phyloP scores from a whole-genome alignment of 2,113 vertebrate species.

The Jacana jacana region DNA sequence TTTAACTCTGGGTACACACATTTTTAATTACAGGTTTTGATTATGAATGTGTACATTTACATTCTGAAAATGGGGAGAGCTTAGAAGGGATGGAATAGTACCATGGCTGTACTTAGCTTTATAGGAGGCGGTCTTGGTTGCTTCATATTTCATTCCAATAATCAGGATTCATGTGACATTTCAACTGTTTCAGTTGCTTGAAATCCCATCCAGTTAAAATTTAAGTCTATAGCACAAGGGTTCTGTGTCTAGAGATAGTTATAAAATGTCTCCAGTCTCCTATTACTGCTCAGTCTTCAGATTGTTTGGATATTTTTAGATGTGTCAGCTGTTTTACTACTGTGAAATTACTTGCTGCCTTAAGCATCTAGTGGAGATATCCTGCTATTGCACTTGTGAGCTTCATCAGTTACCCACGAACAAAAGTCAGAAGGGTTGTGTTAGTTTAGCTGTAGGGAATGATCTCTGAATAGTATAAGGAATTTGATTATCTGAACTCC shows the following conservation, averaged over 20 bases:
- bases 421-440: neutral
- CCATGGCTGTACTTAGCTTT: neutral
- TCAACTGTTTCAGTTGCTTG: conserved; percentile 25
- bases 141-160: neutral
- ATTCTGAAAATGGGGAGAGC: neutral
- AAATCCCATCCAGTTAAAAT: conserved; percentile 38
- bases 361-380: neutral
- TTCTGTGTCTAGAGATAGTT: conserved; percentile 44
- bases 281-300: neutral
- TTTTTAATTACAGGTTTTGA: neutral
- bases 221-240: neutral
- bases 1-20: neutral
- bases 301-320: conserved; percentile 33
- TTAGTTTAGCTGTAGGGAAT: neutral
- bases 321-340: conserved; percentile 30
- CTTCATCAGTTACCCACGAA: neutral
- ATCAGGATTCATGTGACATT: neutral
- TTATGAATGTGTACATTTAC: neutral
- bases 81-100: neutral
- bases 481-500: neutral
- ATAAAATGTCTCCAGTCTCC: neutral
- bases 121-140: neutral
- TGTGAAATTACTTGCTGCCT: neutral
- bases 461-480: neutral
- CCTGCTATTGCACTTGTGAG: neutral